These are phyloP conservation scores for Venusia cambrica DNA, from an alignment of 2,888 invertebrate genomes.

Conservation along the genomic window DNA sequence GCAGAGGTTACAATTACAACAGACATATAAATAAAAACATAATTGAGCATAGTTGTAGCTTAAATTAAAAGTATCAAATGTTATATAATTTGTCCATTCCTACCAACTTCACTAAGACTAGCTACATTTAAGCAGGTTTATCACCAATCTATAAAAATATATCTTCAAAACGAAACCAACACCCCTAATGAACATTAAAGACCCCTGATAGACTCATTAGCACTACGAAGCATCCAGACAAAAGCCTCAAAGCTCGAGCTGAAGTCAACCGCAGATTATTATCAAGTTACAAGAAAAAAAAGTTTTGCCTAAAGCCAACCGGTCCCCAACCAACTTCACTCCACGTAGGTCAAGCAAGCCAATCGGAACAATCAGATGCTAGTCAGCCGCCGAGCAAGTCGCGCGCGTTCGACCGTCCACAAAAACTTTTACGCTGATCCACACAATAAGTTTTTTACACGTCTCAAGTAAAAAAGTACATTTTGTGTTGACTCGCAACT, in stretches of 20 bases:
- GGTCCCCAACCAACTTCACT: constrained; percentile 66
- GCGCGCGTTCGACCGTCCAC: constrained; percentile 38
- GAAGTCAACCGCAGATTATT: constrained; percentile 35
- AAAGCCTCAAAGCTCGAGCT: constrained; percentile 32
- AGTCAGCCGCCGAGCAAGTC: constrained; percentile 24
- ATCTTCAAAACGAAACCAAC: no score
- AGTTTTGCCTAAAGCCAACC: constrained; percentile 75
- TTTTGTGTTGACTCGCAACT: constrained; percentile 24
- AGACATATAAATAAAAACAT: no score
- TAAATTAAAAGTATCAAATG: no score
- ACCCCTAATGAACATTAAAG: background rate
- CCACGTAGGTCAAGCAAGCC: constrained; percentile 62
- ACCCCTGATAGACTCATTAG: constrained; percentile 16
- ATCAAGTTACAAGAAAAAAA: constrained; percentile 41
- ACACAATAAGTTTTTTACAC: constrained; percentile 45
- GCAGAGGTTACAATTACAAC: no score
- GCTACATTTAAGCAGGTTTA: no score
- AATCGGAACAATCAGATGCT: constrained; percentile 33
- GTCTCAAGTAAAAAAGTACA: constrained; percentile 35
- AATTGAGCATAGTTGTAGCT: no score
- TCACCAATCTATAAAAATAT: no score
- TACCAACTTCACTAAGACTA: no score
- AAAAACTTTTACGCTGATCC: constrained; percentile 52
- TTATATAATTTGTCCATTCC: no score
- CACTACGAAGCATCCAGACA: constrained; percentile 20